Percentiles rank a stretch among this genome's conserved stretches.
These are phyloP conservation scores for Epinotia ramella DNA, from an alignment of 2,888 invertebrate genomes.

Conservation along the genomic window DNA sequence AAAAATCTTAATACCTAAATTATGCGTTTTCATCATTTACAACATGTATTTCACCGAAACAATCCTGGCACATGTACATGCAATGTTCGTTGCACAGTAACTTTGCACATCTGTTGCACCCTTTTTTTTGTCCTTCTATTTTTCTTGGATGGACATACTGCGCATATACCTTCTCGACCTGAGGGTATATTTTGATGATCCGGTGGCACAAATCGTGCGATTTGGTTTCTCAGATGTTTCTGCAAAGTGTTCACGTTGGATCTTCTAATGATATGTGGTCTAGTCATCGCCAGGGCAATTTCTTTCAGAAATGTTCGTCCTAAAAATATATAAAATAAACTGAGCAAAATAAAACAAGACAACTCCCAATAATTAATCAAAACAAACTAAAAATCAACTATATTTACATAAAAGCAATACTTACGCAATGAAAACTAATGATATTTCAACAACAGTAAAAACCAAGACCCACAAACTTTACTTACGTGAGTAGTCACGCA, in stretches of 20 bases:
- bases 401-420: no score
- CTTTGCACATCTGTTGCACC: constrained; percentile 33
- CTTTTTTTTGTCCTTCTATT: constrained; percentile 31
- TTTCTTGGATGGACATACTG: constrained; percentile 35
- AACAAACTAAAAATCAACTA: no score
- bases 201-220: background rate
- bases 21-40: constrained; percentile 29
- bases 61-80: constrained; percentile 36
- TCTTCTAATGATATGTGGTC: no score
- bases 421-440: background rate
- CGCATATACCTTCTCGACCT: background rate
- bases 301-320: no score
- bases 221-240: no score
- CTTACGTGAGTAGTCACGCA: constrained; percentile 14
- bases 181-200: background rate
- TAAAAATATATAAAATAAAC: no score
- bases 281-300: background rate
- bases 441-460: background rate
- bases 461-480: background rate
- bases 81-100: constrained; percentile 46
- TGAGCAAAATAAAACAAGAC: no score
- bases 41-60: constrained; percentile 36
- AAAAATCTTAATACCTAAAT: background rate
- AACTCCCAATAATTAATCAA: no score
- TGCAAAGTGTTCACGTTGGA: no score